Evolutionary conservation across 2,113 vertebrate genomes (phyloP), one percentile per base, ranked within the genome.

Genomic region (Gadus macrocephalus): DNA sequence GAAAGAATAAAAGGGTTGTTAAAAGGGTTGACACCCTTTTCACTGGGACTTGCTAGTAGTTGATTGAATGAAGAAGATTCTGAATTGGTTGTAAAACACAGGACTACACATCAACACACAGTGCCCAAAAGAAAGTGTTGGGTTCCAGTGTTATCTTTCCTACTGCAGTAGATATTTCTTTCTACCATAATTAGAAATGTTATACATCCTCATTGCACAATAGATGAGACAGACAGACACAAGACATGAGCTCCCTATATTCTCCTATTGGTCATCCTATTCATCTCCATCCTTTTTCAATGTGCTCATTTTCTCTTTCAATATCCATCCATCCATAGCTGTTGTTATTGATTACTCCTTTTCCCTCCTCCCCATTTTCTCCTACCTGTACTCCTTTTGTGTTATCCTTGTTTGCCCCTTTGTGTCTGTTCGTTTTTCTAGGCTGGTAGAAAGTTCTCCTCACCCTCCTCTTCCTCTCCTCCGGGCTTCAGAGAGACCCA

Each of bases 391-490:
- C 42, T 49, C 38, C 53, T 66, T 68, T 69, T 31, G 66, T 16
- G 62, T 72, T 58, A 20, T 62, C 14, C 22, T 69, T 60, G 65
- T 60, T 42, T 25, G 19, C 70, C n/a, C 31, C 89, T 59, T 35
- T 58, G 19, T 62, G 71, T 55, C 75, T 12, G 62, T 85, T 70
- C 84, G 84, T 92, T 89, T 90, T 93, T 95, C 85, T 93, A 97
- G 96, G 96, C 93, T 84, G 90, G 91, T 92, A 95, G 85, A 94
- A 92, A 94, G 93, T 91, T 92, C 92, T 94, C 89, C 92, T 93
- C 92, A 76, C 66, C 77, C 65, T 79, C 62, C 73, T 88, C 69
- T 81, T 86, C 75, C 75, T 74, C 78, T 66, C 42, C 64, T 66
- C 67, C 81, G 38, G 81, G 69, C 85, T 93, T 91, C 93, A 95